Base-by-base conservation (phyloP, 2,888 invertebrate genomes). In the Pyrochroa serraticornis region DNA sequence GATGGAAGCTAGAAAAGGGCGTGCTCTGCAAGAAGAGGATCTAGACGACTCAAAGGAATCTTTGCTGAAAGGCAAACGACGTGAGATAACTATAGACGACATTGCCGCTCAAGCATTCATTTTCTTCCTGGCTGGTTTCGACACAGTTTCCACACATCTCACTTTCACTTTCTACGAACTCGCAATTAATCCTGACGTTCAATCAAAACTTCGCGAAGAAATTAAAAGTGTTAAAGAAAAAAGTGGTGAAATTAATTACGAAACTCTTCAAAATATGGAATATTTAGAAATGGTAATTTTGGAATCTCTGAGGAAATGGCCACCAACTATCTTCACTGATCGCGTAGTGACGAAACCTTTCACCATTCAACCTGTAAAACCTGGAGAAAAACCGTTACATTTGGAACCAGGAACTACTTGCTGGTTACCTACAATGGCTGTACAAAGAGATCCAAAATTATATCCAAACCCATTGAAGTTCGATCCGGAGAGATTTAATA, bases 401-500 rank as follows among this genome's bases (percentile, higher is more conserved):
- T 8, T 72, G 7, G 67, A 32, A 46, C 57, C 30, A 69, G 65
- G 6, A 65, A 67, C 13, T 13, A 41, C 1, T 32, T 71, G 7
- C 58, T 52, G 43, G 48, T 72, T 36, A 66, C 73, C 79, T 2
- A 3, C 9, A 12, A 10, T 12, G 2, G 39, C 10, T 5, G 5
- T 22, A 5, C 22, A 22, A 5, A 22, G 22, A 5, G 22, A 22
- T 22, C 5, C 76, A 0, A 53, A 74, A 3, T 77, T 75, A 49
- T 82, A 74, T 62, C 66, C 75, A 0, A 64, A 82, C n/a, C 82
- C 82, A 0, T 71, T 77, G 6, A 67, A 62, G 2, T 83, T 82
- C 59, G 72, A 81, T 66, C 82, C 82, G 0, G 78, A 79, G 44
- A 68, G 81, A 49, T 82, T 81, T 66, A 63, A 69, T n/a, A 71